These are phyloP conservation scores for Irena cyanogastra DNA, from an alignment of 2,113 vertebrate species.

Conservation along the genomic window DNA sequence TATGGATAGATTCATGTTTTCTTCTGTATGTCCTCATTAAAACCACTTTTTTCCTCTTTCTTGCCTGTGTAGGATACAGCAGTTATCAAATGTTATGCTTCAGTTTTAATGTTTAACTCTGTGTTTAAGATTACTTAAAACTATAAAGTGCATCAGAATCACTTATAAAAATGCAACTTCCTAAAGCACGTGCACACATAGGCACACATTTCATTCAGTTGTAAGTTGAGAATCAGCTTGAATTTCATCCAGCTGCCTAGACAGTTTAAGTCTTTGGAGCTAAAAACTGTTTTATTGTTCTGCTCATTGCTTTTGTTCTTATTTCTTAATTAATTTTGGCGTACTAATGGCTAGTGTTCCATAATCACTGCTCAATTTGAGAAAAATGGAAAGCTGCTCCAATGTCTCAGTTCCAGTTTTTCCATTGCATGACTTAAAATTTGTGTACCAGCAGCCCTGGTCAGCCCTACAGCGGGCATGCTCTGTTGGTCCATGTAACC, in stretches of 20 bases:
- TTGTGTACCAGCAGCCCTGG: fast-evolving
- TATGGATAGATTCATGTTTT: background rate
- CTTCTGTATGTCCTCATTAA: background rate
- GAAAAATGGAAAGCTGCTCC: background rate
- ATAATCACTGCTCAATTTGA: background rate
- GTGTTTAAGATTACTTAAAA: background rate
- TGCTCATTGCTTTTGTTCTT: background rate
- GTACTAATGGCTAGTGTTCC: background rate
- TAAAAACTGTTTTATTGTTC: background rate
- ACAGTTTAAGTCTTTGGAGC: background rate
- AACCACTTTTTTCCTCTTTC: background rate
- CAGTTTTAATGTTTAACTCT: background rate
- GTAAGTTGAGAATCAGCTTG: background rate
- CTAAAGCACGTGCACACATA: background rate
- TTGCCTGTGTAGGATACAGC: background rate
- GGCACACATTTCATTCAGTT: background rate
- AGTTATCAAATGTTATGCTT: background rate
- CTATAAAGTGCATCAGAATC: background rate
- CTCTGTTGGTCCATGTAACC: background rate
- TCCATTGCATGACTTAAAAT: fast-evolving
- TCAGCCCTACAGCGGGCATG: fast-evolving
- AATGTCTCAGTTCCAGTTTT: background rate
- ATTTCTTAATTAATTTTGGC: background rate
- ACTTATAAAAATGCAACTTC: background rate
- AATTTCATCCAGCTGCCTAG: background rate